Evolutionary conservation across 1,140 invertebrate genomes (phyloP).

Genomic region (Drosophila ohnishii): DNA sequence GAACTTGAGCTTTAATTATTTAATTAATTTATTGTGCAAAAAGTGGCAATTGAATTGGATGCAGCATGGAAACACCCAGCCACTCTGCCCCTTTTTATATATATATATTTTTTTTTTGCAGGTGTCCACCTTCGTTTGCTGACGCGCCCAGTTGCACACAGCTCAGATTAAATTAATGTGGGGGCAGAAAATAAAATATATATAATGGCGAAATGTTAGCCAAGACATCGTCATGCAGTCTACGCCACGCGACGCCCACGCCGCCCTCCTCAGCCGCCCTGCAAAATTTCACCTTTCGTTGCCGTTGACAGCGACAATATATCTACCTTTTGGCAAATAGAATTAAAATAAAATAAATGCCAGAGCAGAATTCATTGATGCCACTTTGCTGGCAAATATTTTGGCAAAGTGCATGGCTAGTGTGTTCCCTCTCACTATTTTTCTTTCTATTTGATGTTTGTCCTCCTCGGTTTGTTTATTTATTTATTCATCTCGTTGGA

Average conservation of each 20-base stretch:
- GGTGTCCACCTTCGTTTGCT: constrained; percentile 63
- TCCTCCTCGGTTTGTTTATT: constrained; percentile 64
- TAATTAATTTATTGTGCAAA: constrained; percentile 79
- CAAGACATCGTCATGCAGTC: constrained; percentile 73
- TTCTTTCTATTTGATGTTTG: constrained; percentile 75
- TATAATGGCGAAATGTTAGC: constrained; percentile 1
- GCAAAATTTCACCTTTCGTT: constrained; percentile 64
- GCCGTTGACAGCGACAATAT: constrained; percentile 73
- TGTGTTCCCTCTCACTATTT: constrained; percentile 15
- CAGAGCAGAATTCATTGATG: constrained; percentile 67
- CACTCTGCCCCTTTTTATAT: neutral
- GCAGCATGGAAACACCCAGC: constrained; percentile 32
- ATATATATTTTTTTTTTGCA: constrained; percentile 19
- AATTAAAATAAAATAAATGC: constrained; percentile 4
- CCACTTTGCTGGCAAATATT: constrained; percentile 74
- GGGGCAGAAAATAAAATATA: constrained; percentile 12
- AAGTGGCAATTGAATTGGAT: constrained; percentile 69
- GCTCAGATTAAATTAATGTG: constrained; percentile 67
- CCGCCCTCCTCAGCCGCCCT: constrained; percentile 27
- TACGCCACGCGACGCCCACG: constrained; percentile 76
- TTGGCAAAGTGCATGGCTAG: constrained; percentile 69
- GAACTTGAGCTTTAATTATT: constrained; percentile 80
- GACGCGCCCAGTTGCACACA: constrained; percentile 75
- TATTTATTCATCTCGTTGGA: constrained; percentile 55
- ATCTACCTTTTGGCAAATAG: constrained; percentile 57